phyloP scores from a whole-genome alignment of 2,113 vertebrate species.

The Corvus moneduloides region DNA sequence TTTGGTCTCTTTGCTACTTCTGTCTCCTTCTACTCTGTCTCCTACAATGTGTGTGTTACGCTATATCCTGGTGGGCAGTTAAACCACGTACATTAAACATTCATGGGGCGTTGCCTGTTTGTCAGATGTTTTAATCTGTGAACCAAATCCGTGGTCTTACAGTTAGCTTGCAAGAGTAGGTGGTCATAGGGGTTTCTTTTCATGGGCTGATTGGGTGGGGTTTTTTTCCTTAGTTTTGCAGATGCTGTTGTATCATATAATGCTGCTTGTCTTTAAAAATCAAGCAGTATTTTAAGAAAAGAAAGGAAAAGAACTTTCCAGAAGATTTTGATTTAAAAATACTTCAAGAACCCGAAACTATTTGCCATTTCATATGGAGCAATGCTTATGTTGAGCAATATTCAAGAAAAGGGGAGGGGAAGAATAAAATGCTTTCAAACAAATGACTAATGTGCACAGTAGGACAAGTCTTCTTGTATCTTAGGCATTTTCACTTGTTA shows the following conservation, averaged over 20 bases:
- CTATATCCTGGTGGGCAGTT: background rate
- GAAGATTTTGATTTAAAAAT: background rate
- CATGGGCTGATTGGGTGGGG: background rate
- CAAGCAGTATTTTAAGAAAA: background rate
- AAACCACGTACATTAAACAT: background rate
- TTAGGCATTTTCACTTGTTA: background rate
- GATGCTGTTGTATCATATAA: background rate
- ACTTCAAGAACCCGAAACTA: background rate
- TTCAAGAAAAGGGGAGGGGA: background rate
- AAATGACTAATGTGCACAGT: background rate
- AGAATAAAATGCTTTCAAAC: background rate
- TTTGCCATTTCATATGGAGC: background rate
- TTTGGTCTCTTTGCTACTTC: background rate
- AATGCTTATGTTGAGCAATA: background rate
- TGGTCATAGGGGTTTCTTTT: background rate
- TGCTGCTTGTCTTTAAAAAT: background rate
- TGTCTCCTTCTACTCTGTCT: background rate
- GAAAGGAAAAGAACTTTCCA: background rate
- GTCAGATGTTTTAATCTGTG: background rate
- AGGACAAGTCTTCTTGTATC: background rate
- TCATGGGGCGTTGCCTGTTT: background rate
- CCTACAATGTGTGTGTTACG: rapidly evolving
- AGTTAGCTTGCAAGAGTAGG: background rate
- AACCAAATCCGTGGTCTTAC: background rate
- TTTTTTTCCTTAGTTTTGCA: background rate